Evolutionary conservation across 2,888 invertebrate genomes (phyloP).

Genomic region (Cynaeus angustus): DNA sequence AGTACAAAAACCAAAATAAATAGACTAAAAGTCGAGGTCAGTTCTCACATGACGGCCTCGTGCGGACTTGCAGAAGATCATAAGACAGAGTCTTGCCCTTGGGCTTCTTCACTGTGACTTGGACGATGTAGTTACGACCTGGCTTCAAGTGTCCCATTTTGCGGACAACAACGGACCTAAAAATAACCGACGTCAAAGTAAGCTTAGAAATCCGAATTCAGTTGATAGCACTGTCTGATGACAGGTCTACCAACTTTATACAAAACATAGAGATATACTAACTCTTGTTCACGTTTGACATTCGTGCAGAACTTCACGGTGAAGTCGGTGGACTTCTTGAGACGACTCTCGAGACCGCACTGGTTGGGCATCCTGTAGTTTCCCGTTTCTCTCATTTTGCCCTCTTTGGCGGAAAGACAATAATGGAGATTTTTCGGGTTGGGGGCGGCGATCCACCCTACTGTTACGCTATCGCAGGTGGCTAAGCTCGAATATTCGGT

Average conservation of each 20-base stretch:
- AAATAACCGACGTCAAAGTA: not conserved
- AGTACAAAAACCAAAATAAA: slow-evolving; percentile 28
- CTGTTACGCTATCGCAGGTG: slow-evolving; percentile 74
- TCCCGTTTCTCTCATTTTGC: slow-evolving; percentile 62
- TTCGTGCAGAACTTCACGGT: slow-evolving; percentile 67
- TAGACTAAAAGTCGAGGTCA: slow-evolving; percentile 14
- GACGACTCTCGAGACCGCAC: slow-evolving; percentile 70
- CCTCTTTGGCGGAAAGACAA: slow-evolving; percentile 70
- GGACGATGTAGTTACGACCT: slow-evolving; percentile 74
- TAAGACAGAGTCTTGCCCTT: slow-evolving; percentile 76
- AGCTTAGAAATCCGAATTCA: no score
- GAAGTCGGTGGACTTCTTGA: slow-evolving; percentile 69
- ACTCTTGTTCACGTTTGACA: slow-evolving; percentile 60
- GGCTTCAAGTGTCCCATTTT: slow-evolving; percentile 72
- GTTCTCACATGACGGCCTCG: slow-evolving; percentile 64
- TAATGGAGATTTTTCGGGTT: slow-evolving; percentile 69
- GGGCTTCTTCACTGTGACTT: slow-evolving; percentile 75
- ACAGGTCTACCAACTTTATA: no score
- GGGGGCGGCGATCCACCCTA: slow-evolving; percentile 76
- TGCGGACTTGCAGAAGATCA: slow-evolving; percentile 73
- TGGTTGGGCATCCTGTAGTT: slow-evolving; percentile 69
- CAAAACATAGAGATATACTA: slow-evolving; percentile 29
- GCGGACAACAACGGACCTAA: slow-evolving; percentile 71
- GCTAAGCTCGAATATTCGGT: slow-evolving; percentile 72
- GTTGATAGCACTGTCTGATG: no score